Evolutionary conservation across 2,888 invertebrate genomes (phyloP), one percentile per base, ranked within the genome.

Genomic region (Eupeodes latifasciatus): DNA sequence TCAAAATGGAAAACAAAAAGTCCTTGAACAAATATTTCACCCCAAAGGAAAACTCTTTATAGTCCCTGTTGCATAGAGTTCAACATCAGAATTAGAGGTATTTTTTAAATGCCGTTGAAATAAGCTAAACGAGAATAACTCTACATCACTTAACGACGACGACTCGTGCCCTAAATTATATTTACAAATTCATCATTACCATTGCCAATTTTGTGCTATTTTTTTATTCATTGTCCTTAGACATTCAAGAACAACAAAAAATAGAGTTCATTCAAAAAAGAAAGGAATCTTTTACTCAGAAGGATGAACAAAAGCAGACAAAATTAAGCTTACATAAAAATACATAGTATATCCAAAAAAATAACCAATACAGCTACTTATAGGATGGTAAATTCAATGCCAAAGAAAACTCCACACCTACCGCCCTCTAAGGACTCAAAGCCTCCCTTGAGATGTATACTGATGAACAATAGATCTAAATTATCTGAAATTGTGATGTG

Each of bases 101-200:
- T 67, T 53, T 36, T 59, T 14, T 67, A 34, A 67, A 67, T 67
- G 66, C 10, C 49, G 49, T 61, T 34, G 36, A 51, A 67, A 51
- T 67, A 34, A n/a, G 11, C 36, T 67, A 79, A 79, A 55, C 12
- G 4, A 62, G 76, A 55, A 71, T 7, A n/a, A 75, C 62, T 36
- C 16, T 19, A 57, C 16, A 27, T 77, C n/a, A 66, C 83, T 84
- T 84, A 80, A 87, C 84, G 80, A 87, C 82, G 27, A 27, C 27
- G 55, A 57, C 79, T 57, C 75, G 55, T 84, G 76, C 80, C 62
- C 67, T 74, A 77, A 34, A 77, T 84, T 84, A 62, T 40, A 62
- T 40, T 27, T 49, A 71, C 34, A 84, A 80, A 74, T 74, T 84
- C 87, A 84, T 87, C 83, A 87, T 87, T 87, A 87, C 57, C 72